These are phyloP conservation scores for Macrochelys suwanniensis DNA, from an alignment of 2,797 vertebrate species.

Conservation along the genomic window DNA sequence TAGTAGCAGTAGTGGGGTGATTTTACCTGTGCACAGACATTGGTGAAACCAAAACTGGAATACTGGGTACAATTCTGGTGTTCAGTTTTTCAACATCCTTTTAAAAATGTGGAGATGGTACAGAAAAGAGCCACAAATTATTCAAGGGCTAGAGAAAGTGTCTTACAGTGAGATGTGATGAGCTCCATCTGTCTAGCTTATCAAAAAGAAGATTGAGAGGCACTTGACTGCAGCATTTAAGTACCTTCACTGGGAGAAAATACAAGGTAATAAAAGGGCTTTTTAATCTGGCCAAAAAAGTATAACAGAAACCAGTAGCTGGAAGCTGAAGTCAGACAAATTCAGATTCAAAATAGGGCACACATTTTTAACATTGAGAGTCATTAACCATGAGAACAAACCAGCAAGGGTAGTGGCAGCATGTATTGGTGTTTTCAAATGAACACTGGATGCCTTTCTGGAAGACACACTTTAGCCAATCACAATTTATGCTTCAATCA, in stretches of 20 bases:
- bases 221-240: background rate
- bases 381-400: background rate
- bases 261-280: rapidly evolving
- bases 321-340: background rate
- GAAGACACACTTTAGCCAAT: background rate
- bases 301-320: background rate
- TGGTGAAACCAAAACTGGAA: background rate
- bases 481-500: background rate
- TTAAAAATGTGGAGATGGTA: background rate
- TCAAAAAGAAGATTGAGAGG: background rate
- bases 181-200: background rate
- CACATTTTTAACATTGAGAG: rapidly evolving
- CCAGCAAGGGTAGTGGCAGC: background rate
- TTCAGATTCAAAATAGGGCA: background rate
- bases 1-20: background rate
- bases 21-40: background rate
- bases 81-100: background rate
- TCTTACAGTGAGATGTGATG: background rate
- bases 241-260: rapidly evolving
- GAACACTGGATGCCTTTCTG: background rate
- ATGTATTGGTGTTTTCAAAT: background rate
- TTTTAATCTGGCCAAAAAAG: background rate
- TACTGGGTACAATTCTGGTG: background rate
- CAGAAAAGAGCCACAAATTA: background rate
- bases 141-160: background rate